These are phyloP conservation scores for Oreotragus oreotragus DNA, from an alignment of 2,113 vertebrate species.

Conservation along the genomic window DNA sequence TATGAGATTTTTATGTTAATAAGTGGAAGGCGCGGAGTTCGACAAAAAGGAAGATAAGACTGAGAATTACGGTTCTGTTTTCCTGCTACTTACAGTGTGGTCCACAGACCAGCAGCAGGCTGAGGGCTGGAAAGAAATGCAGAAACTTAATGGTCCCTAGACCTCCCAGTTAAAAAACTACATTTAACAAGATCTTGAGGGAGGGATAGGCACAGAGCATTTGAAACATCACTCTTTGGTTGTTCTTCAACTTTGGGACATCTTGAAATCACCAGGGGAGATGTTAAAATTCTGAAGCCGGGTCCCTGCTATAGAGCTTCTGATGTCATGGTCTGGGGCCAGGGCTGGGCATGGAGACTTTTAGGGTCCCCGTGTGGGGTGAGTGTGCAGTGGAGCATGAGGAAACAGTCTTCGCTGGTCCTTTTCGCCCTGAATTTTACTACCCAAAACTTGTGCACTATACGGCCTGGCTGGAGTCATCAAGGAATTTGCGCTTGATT, in stretches of 20 bases:
- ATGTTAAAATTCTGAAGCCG: neutral
- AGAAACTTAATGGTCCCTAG: neutral
- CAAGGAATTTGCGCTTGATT: neutral
- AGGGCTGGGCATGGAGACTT: neutral
- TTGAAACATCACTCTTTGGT: neutral
- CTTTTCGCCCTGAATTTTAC: neutral
- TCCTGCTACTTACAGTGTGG: neutral
- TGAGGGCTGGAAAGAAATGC: neutral
- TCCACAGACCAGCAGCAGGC: neutral
- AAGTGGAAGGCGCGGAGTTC: neutral
- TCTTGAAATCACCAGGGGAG: neutral
- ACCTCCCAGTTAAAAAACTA: neutral
- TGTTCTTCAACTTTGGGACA: neutral
- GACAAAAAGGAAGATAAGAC: neutral
- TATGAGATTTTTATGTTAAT: neutral
- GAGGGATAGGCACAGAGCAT: neutral
- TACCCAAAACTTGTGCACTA: neutral
- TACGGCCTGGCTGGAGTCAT: accelerated
- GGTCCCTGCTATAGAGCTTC: neutral
- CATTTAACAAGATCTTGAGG: neutral
- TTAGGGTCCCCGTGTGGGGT: accelerated
- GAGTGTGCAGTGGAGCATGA: neutral
- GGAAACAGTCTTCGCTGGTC: neutral
- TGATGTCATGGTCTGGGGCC: neutral
- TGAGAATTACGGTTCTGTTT: neutral